Evolutionary conservation across 2,113 vertebrate species (phyloP), one percentile per base, ranked within the genome.

Genomic region (Plecotus auritus): DNA sequence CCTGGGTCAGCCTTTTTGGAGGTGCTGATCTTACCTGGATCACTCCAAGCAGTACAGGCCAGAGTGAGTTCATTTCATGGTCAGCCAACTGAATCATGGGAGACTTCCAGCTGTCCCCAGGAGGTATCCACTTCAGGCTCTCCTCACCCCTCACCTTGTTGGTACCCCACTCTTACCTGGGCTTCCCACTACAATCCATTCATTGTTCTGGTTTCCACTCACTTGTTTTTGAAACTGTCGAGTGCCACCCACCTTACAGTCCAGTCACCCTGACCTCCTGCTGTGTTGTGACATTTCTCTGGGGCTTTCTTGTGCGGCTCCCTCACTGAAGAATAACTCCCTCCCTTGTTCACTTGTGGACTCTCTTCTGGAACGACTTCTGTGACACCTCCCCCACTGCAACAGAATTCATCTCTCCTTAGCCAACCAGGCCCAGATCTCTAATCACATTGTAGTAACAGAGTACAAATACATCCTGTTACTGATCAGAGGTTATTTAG

Each of bases 381-480:
- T 7, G 10, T 35, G 64, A n/a, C 47, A 2, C 32, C 8, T 1
- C 4, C 37, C 40, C 49, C 8, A 4, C 7, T 20, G 12, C 35
- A 30, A 37, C 32, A 2, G 72, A 72, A 40, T 16, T 32, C 85
- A 8, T 23, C 16, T 2, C 26, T 47, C 37, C 73, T 40, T 22
- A 37, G 51, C 72, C 49, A 26, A 7, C 17, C 42, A 7, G 35
- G 49, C 61, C n/a, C 37, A 20, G 32, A n/a, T 23, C n/a, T 70
- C 30, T 20, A 2, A 23, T 14, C 51, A 37, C 51, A 26, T 1
- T 5, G 23, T 56, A 13, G n/a, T 69, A 16, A 54, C 72, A 16
- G 26, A 0, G 0, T 45, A 42, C 9, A 4, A n/a, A 51, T 54
- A 0, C 4, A 10, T 30, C 74, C 20, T 2, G 2, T n/a, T 22